Percentiles rank a stretch among this genome's conserved stretches.
Evolutionary conservation across 2,888 invertebrate genomes (phyloP).

Genomic region (Metellina segmentata): DNA sequence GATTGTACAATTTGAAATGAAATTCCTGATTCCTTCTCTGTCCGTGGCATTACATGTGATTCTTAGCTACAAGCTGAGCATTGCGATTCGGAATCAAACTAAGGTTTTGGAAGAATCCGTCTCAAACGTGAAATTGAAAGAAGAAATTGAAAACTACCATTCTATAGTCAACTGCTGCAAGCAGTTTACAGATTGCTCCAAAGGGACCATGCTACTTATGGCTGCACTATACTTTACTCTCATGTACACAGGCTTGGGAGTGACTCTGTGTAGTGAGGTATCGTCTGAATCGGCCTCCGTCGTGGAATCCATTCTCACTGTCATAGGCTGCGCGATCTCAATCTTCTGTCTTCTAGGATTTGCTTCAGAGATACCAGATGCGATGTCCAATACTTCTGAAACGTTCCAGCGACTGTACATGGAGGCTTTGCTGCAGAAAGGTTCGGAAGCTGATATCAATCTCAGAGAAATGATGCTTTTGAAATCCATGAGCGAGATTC

Average conservation of each 20-base stretch:
- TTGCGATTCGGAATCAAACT: neutral
- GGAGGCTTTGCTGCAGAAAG: neutral
- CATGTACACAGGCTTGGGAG: slow-evolving; percentile 9
- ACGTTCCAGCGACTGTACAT: neutral
- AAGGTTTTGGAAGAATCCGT: neutral
- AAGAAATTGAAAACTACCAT: neutral
- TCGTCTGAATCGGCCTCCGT: neutral
- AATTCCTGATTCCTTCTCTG: slow-evolving; percentile 10
- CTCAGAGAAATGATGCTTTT: neutral
- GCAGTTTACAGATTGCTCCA: neutral
- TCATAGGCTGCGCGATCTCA: neutral
- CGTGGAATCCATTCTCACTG: neutral
- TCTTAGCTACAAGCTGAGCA: neutral
- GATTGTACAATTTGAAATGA: neutral
- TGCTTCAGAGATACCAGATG: slow-evolving; percentile 4
- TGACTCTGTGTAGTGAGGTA: neutral
- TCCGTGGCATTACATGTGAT: neutral
- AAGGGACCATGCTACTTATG: neutral
- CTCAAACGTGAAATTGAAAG: neutral
- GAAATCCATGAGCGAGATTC: neutral
- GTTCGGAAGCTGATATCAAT: too few relatives aligned
- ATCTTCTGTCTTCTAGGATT: neutral
- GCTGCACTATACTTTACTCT: neutral
- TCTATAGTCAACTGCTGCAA: neutral
- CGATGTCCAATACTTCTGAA: neutral